A percentile compares a stretch with the other conserved stretches of the same genome.
These are phyloP conservation scores for Spinibarbus caldwelli DNA, from an alignment of 2,797 vertebrate genomes.

Conservation along the genomic window DNA sequence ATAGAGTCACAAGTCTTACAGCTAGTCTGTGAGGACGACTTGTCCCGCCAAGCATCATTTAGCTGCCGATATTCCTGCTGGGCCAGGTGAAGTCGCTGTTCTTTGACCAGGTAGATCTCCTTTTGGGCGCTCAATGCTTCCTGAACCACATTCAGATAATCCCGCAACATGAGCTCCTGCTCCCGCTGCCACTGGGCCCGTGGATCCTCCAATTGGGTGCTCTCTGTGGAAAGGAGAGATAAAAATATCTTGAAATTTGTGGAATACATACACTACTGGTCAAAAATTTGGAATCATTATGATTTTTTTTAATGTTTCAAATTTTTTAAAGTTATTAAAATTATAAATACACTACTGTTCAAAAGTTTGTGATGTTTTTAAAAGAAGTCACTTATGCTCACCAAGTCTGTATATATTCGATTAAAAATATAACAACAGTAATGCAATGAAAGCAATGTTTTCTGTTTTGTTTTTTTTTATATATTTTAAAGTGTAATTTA, in stretches of 20 bases:
- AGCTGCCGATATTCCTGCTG: conserved; percentile 94
- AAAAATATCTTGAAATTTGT: neutral
- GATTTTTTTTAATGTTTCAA: neutral
- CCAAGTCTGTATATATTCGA: neutral
- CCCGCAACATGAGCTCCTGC: conserved; percentile 95
- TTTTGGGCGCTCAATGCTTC: conserved; percentile 92
- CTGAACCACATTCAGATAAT: conserved; percentile 91
- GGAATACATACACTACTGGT: neutral
- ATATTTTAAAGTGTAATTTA: neutral
- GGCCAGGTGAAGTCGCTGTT: conserved; percentile 91
- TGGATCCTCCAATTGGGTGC: conserved; percentile 96
- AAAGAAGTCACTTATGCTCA: neutral
- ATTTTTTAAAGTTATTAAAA: neutral
- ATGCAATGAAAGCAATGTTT: neutral
- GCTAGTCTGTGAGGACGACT: conserved; percentile 92
- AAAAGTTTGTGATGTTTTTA: neutral
- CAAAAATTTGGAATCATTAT: neutral
- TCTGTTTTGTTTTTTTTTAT: neutral
- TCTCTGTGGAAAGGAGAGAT: conserved; percentile 78
- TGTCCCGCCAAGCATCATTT: conserved; percentile 92
- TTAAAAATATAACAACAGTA: neutral
- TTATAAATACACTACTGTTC: neutral
- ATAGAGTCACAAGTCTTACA: conserved; percentile 84
- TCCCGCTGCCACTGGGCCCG: conserved; percentile 94
- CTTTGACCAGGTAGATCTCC: conserved; percentile 97